Evolutionary conservation across 2,888 invertebrate species (phyloP).

Genomic region (Timema cristinae): DNA sequence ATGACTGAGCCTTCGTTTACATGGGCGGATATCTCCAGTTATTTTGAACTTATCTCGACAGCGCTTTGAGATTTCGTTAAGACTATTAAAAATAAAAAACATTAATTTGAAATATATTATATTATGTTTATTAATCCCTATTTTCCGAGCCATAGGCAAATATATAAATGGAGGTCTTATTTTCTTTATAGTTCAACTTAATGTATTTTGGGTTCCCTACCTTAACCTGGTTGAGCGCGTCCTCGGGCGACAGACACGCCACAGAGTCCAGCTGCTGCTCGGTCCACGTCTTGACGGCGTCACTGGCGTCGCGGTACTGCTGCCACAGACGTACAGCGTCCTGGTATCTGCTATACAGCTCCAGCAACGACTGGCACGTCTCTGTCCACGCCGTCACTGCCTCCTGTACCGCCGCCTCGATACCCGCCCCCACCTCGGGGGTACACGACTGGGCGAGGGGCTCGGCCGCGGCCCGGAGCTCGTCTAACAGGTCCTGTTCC

Average conservation of each 20-base stretch:
- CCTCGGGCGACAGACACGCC: conserved; percentile 59
- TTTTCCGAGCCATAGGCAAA: too few species aligned
- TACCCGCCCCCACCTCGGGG: conserved; percentile 65
- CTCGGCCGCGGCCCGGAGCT: conserved; percentile 64
- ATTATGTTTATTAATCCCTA: too few species aligned
- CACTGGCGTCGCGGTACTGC: conserved; percentile 73
- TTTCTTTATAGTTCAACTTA: too few species aligned
- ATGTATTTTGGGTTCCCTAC: conserved; percentile 46
- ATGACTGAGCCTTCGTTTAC: too few species aligned
- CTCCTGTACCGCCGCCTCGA: conserved; percentile 71
- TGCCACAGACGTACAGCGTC: conserved; percentile 78
- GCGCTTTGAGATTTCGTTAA: too few species aligned
- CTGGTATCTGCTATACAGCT: conserved; percentile 73
- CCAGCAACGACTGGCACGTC: conserved; percentile 71
- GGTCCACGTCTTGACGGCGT: conserved; percentile 69
- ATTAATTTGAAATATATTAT: too few species aligned
- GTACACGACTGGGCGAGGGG: conserved; percentile 67
- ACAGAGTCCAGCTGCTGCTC: conserved; percentile 69
- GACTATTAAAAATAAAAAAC: too few species aligned
- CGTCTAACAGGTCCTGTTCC: conserved; percentile 63
- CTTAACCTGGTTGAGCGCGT: conserved; percentile 68
- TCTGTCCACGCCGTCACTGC: conserved; percentile 76
- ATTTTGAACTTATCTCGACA: too few species aligned
- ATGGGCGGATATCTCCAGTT: too few species aligned
- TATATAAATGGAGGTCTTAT: too few species aligned